Evolutionary conservation across 2,888 invertebrate species (phyloP).

Genomic region (Epistrophe grossulariae): DNA sequence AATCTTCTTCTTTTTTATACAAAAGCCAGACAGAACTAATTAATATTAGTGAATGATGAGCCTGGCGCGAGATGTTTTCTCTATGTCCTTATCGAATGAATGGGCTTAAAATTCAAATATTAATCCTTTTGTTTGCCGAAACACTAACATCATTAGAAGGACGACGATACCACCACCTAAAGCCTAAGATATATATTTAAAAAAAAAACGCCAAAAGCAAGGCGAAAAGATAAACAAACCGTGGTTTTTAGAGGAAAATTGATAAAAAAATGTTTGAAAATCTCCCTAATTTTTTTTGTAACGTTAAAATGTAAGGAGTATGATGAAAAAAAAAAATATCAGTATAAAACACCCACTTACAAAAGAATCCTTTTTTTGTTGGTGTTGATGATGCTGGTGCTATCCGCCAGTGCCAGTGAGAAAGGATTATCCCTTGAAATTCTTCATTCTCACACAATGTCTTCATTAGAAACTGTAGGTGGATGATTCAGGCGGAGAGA

Average conservation of each 20-base stretch:
- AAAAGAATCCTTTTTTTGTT: conserved; percentile 54
- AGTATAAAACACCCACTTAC: conserved; percentile 18
- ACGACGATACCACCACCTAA: conserved; percentile 1
- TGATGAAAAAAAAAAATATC: conserved; percentile 25
- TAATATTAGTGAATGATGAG: conserved; percentile 74
- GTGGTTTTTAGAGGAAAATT: conserved; percentile 50
- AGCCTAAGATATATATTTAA: not conserved
- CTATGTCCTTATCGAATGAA: conserved; percentile 58
- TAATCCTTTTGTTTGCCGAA: conserved; percentile 73
- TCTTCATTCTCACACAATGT: conserved; percentile 65
- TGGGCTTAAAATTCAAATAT: conserved; percentile 72
- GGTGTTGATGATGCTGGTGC: not conserved
- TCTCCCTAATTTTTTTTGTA: not conserved
- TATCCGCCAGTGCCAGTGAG: conserved; percentile 16
- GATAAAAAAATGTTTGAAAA: conserved; percentile 62
- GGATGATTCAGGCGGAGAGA: not conserved
- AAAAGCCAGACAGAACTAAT: conserved; percentile 60
- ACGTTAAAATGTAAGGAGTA: conserved; percentile 18
- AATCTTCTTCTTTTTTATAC: not conserved
- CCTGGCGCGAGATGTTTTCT: conserved; percentile 53
- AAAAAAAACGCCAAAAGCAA: conserved; percentile 34
- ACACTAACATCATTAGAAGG: conserved; percentile 73
- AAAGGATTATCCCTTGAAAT: conserved; percentile 68
- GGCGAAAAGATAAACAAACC: conserved; percentile 73
- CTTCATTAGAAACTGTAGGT: conserved; percentile 61